phyloP scores from a whole-genome alignment of 2,888 invertebrate species.

The Caradrina clavipalpis region DNA sequence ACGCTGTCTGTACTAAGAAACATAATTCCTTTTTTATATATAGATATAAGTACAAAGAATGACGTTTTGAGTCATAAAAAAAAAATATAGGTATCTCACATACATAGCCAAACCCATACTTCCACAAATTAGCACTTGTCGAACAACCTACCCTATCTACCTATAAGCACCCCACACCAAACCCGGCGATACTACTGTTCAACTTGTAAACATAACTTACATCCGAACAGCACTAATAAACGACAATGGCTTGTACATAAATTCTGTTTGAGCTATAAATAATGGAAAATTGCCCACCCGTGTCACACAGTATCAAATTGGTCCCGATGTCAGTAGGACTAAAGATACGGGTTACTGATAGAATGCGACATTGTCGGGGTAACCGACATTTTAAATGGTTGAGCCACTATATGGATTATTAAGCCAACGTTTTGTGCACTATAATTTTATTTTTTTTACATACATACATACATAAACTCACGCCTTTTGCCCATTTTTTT shows the following conservation, averaged over 20 bases:
- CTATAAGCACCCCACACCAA: conserved; percentile 2
- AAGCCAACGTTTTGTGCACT: too few relatives aligned
- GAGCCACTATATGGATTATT: neutral
- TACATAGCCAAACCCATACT: neutral
- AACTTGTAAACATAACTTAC: conserved; percentile 62
- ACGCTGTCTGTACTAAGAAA: too few relatives aligned
- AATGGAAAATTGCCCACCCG: conserved; percentile 86
- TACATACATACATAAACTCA: too few relatives aligned
- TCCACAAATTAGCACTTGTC: conserved; percentile 24
- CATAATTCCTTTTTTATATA: too few relatives aligned
- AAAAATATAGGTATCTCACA: too few relatives aligned
- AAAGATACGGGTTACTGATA: conserved; percentile 29
- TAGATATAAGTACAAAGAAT: too few relatives aligned
- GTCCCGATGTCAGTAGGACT: conserved; percentile 63
- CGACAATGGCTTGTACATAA: conserved; percentile 79
- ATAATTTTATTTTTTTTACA: too few relatives aligned
- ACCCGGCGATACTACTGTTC: conserved; percentile 23
- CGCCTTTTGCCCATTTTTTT: too few relatives aligned
- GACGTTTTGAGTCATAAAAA: too few relatives aligned
- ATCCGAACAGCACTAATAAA: conserved; percentile 74
- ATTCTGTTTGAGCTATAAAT: conserved; percentile 81
- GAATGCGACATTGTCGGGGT: conserved; percentile 19
- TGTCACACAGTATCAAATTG: conserved; percentile 84
- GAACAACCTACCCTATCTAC: conserved; percentile 1
- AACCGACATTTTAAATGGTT: conserved; percentile 1